Evolutionary conservation across 2,888 invertebrate genomes (phyloP).

Genomic region (Dicyrtoma fusca): DNA sequence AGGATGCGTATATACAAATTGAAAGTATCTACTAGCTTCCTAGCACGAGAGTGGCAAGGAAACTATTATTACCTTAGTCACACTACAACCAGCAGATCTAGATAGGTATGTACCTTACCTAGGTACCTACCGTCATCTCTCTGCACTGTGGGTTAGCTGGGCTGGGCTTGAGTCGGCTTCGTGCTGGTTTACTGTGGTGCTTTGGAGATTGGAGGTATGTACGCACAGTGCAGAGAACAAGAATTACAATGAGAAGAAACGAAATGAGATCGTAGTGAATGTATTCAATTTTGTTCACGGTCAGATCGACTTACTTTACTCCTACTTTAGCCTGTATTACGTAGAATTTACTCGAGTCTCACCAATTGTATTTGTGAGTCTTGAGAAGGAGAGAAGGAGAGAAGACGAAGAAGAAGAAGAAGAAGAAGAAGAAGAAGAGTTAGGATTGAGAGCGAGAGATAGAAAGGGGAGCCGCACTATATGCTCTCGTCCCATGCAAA

Average conservation of each 20-base stretch:
- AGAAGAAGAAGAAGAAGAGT: neutral
- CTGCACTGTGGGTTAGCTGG: neutral
- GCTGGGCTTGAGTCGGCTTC: too few relatives aligned
- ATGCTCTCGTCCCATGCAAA: neutral
- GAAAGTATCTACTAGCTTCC: too few relatives aligned
- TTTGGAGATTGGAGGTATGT: too few relatives aligned
- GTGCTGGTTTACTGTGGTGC: too few relatives aligned
- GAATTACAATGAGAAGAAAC: conserved; percentile 14
- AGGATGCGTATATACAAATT: too few relatives aligned
- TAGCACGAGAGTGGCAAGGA: too few relatives aligned
- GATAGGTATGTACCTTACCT: too few relatives aligned
- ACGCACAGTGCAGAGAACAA: neutral
- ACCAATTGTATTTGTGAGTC: too few relatives aligned
- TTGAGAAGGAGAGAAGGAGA: too few relatives aligned
- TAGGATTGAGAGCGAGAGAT: neutral
- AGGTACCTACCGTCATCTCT: neutral
- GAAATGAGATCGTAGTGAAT: conserved; percentile 4
- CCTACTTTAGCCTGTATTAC: neutral
- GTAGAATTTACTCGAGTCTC: too few relatives aligned
- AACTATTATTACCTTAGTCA: too few relatives aligned
- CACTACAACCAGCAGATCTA: too few relatives aligned
- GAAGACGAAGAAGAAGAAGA: neutral
- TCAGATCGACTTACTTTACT: conserved; percentile 5
- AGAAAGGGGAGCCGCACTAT: conserved; percentile 3
- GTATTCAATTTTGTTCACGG: conserved; percentile 14